These are phyloP conservation scores for Brachionus paranguensis DNA, from an alignment of 1,140 invertebrate genomes.

Conservation along the genomic window DNA sequence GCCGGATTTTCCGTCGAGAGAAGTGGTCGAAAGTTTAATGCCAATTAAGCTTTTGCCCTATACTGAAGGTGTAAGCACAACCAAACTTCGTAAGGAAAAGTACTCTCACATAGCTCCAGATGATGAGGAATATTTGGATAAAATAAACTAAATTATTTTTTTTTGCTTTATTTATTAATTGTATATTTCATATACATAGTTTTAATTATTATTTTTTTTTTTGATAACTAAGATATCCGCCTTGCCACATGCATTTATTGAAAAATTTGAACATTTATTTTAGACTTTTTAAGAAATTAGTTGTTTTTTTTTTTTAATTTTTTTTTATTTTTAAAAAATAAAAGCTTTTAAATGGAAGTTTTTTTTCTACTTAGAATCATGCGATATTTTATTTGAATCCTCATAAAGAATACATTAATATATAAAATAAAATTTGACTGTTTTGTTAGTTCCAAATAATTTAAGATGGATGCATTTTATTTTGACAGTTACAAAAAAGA, in stretches of 20 bases:
- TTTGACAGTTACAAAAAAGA: too few relatives aligned
- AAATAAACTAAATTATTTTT: conserved; percentile 21
- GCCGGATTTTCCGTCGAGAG: conserved; percentile 48
- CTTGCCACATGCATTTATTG: conserved; percentile 3
- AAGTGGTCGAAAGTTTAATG: conserved; percentile 48
- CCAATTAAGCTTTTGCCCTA: conserved; percentile 50
- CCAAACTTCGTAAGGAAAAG: conserved; percentile 46
- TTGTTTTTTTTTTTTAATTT: background rate
- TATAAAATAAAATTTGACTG: too few relatives aligned
- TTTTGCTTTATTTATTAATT: background rate
- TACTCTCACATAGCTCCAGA: conserved; percentile 25
- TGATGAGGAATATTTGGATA: conserved; percentile 33
- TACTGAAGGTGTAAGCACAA: conserved; percentile 47
- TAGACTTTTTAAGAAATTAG: background rate
- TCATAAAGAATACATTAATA: too few relatives aligned
- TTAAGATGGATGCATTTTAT: too few relatives aligned
- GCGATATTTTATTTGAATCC: too few relatives aligned
- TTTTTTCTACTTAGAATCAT: too few relatives aligned
- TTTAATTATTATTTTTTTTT: background rate
- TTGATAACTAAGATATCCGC: background rate
- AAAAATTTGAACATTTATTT: background rate
- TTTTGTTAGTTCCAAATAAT: too few relatives aligned
- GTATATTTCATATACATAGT: conserved; percentile 6
- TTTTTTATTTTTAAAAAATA: background rate
- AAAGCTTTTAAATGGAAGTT: background rate